Percentiles rank a stretch among this genome's conserved stretches.
These are phyloP conservation scores for Myodes glareolus DNA, from an alignment of 2,113 vertebrate species.

Conservation along the genomic window DNA sequence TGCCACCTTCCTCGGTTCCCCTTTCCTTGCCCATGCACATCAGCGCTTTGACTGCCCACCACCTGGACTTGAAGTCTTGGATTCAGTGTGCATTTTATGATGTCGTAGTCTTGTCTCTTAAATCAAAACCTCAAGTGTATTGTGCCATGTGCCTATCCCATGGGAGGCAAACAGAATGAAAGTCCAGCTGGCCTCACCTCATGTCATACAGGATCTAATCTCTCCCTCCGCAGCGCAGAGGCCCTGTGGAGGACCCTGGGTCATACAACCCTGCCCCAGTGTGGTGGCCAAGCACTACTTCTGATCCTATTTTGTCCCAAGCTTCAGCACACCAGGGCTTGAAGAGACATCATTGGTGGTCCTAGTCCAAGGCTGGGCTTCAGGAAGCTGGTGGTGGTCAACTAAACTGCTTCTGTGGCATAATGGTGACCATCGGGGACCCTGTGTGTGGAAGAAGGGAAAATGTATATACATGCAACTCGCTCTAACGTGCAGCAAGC, in stretches of 20 bases:
- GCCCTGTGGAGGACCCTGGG: accelerated
- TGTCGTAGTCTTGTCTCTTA: neutral
- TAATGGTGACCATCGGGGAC: neutral
- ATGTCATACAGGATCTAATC: accelerated
- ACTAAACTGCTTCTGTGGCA: neutral
- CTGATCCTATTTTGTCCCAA: neutral
- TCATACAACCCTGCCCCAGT: neutral
- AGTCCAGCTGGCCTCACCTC: neutral
- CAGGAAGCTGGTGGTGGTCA: neutral
- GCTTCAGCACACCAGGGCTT: neutral
- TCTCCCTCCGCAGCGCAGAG: neutral
- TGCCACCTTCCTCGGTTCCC: neutral
- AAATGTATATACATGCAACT: neutral
- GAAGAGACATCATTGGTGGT: neutral
- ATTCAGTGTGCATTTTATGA: neutral
- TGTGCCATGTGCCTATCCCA: accelerated
- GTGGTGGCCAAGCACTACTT: neutral
- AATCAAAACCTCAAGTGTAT: neutral
- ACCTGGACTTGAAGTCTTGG: neutral
- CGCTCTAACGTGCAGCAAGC: neutral
- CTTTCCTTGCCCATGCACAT: neutral
- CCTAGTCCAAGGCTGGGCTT: neutral
- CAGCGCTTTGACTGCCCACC: neutral
- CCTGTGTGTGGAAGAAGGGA: neutral
- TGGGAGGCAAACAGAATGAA: neutral